Evolutionary conservation across 2,888 invertebrate genomes (phyloP).

Genomic region (Morpho deidamia): DNA sequence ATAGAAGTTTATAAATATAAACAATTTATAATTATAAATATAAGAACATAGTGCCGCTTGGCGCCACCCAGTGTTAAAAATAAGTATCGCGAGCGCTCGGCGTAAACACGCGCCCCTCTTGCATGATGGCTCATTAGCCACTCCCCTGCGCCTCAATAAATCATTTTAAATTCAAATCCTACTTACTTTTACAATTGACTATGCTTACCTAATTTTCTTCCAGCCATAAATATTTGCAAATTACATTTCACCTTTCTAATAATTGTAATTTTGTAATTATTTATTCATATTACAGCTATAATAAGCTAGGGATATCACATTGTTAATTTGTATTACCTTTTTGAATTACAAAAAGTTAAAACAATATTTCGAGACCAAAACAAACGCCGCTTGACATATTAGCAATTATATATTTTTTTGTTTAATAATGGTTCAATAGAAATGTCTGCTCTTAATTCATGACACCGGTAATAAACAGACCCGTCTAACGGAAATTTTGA

Average conservation of each 20-base stretch:
- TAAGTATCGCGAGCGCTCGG: constrained; percentile 48
- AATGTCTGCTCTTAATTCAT: too few species aligned
- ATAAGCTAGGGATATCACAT: too few species aligned
- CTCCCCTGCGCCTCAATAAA: constrained; percentile 73
- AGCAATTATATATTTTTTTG: too few species aligned
- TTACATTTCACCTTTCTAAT: constrained; percentile 61
- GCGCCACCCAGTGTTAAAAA: constrained; percentile 54
- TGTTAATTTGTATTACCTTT: too few species aligned
- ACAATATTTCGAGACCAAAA: too few species aligned
- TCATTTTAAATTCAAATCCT: constrained; percentile 78
- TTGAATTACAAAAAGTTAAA: too few species aligned
- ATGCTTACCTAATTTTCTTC: constrained; percentile 70
- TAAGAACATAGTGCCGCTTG: constrained; percentile 34
- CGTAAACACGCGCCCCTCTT: constrained; percentile 73
- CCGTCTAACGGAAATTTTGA: constrained; percentile 27
- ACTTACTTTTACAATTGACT: constrained; percentile 75
- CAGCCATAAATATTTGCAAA: constrained; percentile 69
- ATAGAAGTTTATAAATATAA: too few species aligned
- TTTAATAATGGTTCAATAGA: too few species aligned
- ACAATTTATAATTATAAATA: too few species aligned
- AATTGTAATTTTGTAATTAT: too few species aligned
- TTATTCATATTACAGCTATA: too few species aligned
- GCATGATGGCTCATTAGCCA: constrained; percentile 76
- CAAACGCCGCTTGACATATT: too few species aligned
- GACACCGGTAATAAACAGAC: constrained; percentile 14